phyloP scores from a whole-genome alignment of 2,113 vertebrate species.

The Phrynosoma blainvillii region DNA sequence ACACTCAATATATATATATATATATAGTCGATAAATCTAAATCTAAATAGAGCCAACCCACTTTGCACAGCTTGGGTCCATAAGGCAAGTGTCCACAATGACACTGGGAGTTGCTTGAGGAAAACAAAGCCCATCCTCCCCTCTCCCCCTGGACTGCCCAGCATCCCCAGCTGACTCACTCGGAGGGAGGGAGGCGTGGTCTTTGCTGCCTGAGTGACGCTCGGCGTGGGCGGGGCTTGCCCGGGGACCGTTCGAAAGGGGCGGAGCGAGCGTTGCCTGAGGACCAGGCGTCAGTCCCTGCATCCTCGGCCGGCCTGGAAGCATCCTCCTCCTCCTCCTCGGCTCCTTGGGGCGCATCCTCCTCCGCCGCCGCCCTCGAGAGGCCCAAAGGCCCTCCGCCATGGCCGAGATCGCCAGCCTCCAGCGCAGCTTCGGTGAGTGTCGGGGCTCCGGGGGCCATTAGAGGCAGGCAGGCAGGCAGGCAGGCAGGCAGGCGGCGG shows the following conservation, averaged over 20 bases:
- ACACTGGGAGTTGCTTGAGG: too few species aligned
- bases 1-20: too few species aligned
- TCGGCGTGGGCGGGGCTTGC: slow-evolving; percentile 50
- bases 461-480: too few species aligned
- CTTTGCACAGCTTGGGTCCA: too few species aligned
- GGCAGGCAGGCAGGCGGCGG: too few species aligned
- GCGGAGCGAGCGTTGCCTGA: slow-evolving; percentile 69
- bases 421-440: slow-evolving; percentile 77
- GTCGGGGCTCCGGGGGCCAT: background rate
- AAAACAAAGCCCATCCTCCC: too few species aligned
- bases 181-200: background rate
- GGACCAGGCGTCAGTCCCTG: slow-evolving; percentile 75
- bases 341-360: too few species aligned
- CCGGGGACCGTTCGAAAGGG: slow-evolving; percentile 59
- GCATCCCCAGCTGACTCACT: background rate
- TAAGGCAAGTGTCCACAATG: too few species aligned
- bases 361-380: too few species aligned
- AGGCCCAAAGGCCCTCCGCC: slow-evolving; percentile 30
- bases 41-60: too few species aligned
- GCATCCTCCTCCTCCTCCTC: slow-evolving; percentile 63
- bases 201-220: background rate
- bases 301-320: slow-evolving; percentile 59
- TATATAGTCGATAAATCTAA: too few species aligned
- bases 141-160: too few species aligned
- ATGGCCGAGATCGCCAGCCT: slow-evolving; percentile 81